Conservation (phyloP, 2,113 vertebrate genomes). For the Dicerorhinus sumatrensis region DNA sequence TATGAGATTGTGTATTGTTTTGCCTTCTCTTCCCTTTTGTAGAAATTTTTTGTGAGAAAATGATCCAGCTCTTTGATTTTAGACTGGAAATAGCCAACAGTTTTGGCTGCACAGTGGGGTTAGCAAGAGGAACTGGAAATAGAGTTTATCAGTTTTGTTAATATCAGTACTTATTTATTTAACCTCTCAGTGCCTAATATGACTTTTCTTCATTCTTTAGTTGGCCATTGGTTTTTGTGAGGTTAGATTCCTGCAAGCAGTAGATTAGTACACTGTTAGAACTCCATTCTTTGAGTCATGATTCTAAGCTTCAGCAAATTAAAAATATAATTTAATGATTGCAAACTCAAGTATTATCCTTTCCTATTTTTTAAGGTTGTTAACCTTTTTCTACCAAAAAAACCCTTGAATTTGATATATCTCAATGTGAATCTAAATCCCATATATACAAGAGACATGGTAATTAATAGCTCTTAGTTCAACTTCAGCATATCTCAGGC, state of each 20-base stretch:
- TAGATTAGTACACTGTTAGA: slow-evolving; percentile 63
- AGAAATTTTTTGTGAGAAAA: slow-evolving; percentile 86
- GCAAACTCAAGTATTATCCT: slow-evolving; percentile 56
- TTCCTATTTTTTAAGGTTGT: slow-evolving; percentile 33
- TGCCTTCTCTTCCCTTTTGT: slow-evolving; percentile 85
- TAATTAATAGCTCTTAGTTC: not conserved
- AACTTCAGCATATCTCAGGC: slow-evolving; percentile 3
- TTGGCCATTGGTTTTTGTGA: slow-evolving; percentile 76
- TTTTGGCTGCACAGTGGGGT: slow-evolving; percentile 50
- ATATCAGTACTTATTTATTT: slow-evolving; percentile 74
- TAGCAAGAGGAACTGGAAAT: slow-evolving; percentile 71
- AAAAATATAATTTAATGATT: slow-evolving; percentile 47
- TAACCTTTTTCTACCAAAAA: slow-evolving; percentile 56
- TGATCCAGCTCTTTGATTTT: slow-evolving; percentile 83
- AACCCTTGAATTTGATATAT: slow-evolving; percentile 24
- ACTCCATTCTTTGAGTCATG: slow-evolving; percentile 39
- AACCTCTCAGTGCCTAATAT: slow-evolving; percentile 79
- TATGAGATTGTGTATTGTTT: slow-evolving; percentile 85
- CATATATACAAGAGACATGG: not conserved
- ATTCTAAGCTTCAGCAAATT: slow-evolving; percentile 48
- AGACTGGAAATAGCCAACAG: slow-evolving; percentile 73
- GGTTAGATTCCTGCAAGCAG: slow-evolving; percentile 78
- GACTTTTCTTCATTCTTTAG: slow-evolving; percentile 69
- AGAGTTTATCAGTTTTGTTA: slow-evolving; percentile 47
- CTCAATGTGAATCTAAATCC: slow-evolving; percentile 41